phyloP scores from a whole-genome alignment of 2,113 vertebrate genomes.

The Sylvia atricapilla region DNA sequence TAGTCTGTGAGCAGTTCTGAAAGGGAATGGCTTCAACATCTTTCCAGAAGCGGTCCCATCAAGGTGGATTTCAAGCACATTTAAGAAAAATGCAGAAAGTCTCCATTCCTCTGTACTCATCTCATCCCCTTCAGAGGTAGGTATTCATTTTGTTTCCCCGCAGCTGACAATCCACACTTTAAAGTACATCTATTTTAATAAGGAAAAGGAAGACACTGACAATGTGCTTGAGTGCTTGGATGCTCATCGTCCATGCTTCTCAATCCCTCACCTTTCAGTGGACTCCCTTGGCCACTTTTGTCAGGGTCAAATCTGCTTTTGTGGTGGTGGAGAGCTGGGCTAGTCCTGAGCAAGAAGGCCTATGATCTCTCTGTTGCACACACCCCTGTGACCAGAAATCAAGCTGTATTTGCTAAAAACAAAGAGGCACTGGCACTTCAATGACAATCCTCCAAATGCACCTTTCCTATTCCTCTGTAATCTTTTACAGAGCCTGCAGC shows the following conservation, averaged over 20 bases:
- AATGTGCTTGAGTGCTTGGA: not conserved
- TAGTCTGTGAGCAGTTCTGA: not conserved
- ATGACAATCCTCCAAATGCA: not conserved
- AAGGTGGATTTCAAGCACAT: not conserved
- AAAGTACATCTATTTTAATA: not conserved
- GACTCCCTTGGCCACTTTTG: accelerated
- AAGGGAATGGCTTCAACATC: not conserved
- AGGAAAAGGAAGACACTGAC: not conserved
- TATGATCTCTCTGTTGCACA: not conserved
- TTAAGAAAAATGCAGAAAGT: not conserved
- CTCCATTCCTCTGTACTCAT: not conserved
- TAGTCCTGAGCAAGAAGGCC: not conserved
- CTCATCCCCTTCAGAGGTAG: accelerated
- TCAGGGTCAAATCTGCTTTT: not conserved
- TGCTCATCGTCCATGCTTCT: not conserved
- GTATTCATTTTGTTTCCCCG: not conserved
- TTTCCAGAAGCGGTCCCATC: not conserved
- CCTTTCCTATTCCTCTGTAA: not conserved
- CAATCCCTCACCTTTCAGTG: not conserved
- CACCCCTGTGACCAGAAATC: not conserved
- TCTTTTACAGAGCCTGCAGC: not conserved
- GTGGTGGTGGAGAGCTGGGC: not conserved
- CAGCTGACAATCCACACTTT: not conserved
- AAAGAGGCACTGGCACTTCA: not conserved
- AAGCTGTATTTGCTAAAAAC: not conserved